Evolutionary conservation across 1,140 invertebrate genomes (phyloP).

Genomic region (Halesus radiatus): DNA sequence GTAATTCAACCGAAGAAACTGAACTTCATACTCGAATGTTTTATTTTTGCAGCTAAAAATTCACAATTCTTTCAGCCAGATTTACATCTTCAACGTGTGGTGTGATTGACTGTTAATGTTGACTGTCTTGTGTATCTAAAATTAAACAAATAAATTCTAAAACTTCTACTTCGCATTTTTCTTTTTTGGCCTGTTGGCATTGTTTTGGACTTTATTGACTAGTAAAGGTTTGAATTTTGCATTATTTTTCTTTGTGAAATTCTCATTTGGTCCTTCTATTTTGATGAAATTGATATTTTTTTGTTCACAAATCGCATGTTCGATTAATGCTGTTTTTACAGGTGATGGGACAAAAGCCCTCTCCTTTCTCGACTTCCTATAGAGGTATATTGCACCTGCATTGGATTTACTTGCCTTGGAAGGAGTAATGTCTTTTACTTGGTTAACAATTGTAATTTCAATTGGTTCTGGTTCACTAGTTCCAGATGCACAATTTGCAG

Average conservation of each 20-base stretch:
- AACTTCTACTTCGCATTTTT: slow-evolving; percentile 46
- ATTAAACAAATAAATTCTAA: slow-evolving; percentile 49
- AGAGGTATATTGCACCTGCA: slow-evolving; percentile 28
- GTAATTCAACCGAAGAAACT: slow-evolving; percentile 3
- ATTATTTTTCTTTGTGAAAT: not conserved
- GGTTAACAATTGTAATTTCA: not conserved
- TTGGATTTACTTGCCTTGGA: not conserved
- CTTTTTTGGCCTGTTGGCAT: slow-evolving; percentile 44
- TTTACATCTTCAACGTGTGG: slow-evolving; percentile 23
- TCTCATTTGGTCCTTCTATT: not conserved
- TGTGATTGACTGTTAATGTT: slow-evolving; percentile 37
- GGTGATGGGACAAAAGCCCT: slow-evolving; percentile 32
- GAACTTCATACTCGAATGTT: slow-evolving; percentile 5
- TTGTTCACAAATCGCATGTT: not conserved
- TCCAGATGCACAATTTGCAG: not conserved
- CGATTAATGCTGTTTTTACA: not conserved
- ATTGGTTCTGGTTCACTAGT: not conserved
- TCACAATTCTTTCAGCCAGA: not conserved
- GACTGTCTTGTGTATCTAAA: slow-evolving; percentile 54
- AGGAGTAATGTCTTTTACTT: not conserved
- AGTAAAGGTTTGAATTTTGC: slow-evolving; percentile 47
- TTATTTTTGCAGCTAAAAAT: slow-evolving; percentile 15
- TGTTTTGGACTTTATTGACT: slow-evolving; percentile 48
- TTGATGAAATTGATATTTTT: slow-evolving; percentile 22
- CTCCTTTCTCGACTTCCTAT: slow-evolving; percentile 37